phyloP scores from a whole-genome alignment of 2,797 vertebrate genomes.

The Mycteria americana region DNA sequence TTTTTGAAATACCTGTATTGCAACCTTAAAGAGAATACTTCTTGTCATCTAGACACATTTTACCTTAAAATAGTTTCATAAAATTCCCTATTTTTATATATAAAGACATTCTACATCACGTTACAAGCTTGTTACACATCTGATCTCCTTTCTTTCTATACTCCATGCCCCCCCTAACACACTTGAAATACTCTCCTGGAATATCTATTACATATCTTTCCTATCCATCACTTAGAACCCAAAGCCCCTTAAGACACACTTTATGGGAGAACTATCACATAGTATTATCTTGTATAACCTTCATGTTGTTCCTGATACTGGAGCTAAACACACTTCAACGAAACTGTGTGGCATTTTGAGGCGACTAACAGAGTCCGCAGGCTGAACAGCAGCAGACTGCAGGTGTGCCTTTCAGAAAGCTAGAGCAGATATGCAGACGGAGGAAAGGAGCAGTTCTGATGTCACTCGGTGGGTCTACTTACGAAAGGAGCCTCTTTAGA shows the following conservation, averaged over 20 bases:
- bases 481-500: neutral
- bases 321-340: neutral
- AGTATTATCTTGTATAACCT: neutral
- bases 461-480: neutral
- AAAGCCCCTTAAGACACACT: neutral
- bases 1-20: neutral
- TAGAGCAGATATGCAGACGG: neutral
- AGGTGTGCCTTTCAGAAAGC: neutral
- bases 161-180: neutral
- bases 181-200: neutral
- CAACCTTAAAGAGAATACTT: neutral
- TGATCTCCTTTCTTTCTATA: neutral
- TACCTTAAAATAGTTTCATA: neutral
- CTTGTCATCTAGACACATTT: neutral
- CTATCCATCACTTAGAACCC: neutral
- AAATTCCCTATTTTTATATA: neutral
- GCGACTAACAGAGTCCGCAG: neutral
- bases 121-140: neutral
- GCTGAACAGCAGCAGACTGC: neutral
- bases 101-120: neutral
- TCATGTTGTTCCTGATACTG: neutral
- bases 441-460: neutral
- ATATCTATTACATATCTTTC: neutral
- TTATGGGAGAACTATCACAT: neutral
- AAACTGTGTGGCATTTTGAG: neutral